Evolutionary conservation across 1,140 invertebrate genomes (phyloP).

Genomic region (Drosophila lacertosa): DNA sequence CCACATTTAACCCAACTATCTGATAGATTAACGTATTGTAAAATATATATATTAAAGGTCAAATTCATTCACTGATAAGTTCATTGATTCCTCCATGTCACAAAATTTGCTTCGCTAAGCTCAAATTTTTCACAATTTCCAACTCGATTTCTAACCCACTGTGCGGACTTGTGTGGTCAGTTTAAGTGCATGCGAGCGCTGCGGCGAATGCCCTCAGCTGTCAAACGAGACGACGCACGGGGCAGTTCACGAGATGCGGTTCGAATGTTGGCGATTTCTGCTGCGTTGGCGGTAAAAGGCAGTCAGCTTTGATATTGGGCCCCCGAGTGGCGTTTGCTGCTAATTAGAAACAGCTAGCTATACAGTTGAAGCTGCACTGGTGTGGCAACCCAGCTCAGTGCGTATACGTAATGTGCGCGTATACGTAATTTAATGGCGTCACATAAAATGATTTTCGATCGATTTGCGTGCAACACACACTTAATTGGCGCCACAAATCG

Average conservation of each 20-base stretch:
- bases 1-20: no score
- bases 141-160: background rate
- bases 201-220: background rate
- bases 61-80: no score
- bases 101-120: background rate
- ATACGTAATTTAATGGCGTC: background rate
- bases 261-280: conserved; percentile 41
- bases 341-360: conserved; percentile 67
- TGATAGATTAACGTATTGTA: no score
- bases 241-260: background rate
- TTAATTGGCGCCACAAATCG: conserved; percentile 58
- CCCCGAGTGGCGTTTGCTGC: conserved; percentile 65
- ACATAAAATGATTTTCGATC: conserved; percentile 47
- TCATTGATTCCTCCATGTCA: no score
- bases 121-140: background rate
- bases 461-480: conserved; percentile 28
- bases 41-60: no score
- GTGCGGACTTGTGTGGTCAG: conserved; percentile 9
- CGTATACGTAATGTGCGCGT: conserved; percentile 4
- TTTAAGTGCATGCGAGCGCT: conserved; percentile 42
- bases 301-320: conserved; percentile 64
- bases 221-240: background rate
- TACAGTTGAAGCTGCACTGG: conserved; percentile 38
- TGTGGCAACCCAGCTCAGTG: no score
- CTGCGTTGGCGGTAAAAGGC: conserved; percentile 50